Evolutionary conservation across 92 coral and sea anemone species (phyloP).

Genomic region (Porites cylindrica): DNA sequence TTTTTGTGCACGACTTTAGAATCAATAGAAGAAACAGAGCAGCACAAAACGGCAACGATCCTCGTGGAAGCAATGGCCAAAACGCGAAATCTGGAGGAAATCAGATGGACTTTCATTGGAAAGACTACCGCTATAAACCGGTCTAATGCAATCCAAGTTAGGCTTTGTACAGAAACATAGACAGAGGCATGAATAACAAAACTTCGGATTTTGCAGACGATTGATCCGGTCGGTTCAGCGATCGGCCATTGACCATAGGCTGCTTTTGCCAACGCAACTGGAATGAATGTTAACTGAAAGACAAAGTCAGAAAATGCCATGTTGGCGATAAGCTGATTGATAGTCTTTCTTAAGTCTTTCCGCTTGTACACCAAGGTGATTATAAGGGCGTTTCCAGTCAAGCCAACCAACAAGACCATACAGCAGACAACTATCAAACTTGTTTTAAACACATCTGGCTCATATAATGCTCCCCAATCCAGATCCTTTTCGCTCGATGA

Average conservation of each 20-base stretch:
- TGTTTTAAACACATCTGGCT: too few species aligned
- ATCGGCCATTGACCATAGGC: not conserved
- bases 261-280: not conserved
- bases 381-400: too few species aligned
- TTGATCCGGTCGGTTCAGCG: not conserved
- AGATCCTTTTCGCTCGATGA: too few species aligned
- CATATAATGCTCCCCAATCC: too few species aligned
- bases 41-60: conserved; percentile 30
- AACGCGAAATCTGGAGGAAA: conserved; percentile 48
- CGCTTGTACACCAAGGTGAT: too few species aligned
- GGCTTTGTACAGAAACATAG: conserved; percentile 51
- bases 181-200: conserved; percentile 35
- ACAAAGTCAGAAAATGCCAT: too few species aligned
- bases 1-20: not conserved
- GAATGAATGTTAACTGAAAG: too few species aligned
- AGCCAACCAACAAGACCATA: not conserved
- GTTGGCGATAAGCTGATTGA: too few species aligned
- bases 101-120: conserved; percentile 43
- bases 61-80: conserved; percentile 40
- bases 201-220: conserved; percentile 29
- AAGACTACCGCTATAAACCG: conserved; percentile 61
- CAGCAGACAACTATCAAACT: too few species aligned
- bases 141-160: conserved; percentile 58
- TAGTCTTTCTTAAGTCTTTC: too few species aligned
- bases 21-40: conserved; percentile 7